phyloP scores from a whole-genome alignment of 2,113 vertebrate genomes.

The Labeo catla region DNA sequence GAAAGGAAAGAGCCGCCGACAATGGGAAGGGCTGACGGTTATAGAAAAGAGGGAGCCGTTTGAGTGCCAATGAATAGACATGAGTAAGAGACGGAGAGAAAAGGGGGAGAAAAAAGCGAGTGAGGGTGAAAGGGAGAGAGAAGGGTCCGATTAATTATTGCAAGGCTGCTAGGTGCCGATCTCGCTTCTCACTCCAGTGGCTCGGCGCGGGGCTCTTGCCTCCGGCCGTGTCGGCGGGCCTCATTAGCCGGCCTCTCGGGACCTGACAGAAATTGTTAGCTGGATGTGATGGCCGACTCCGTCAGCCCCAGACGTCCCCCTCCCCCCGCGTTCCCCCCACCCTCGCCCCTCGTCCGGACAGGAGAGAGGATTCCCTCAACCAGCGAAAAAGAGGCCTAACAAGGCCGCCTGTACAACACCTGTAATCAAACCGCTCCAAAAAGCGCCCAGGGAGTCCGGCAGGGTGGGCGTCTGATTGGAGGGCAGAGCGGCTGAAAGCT shows the following conservation, averaged over 20 bases:
- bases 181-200: slow-evolving; percentile 93
- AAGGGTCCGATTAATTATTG: slow-evolving; percentile 90
- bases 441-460: slow-evolving; percentile 75
- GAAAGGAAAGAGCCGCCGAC: slow-evolving; percentile 46
- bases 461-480: slow-evolving; percentile 78
- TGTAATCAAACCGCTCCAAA: slow-evolving; percentile 84
- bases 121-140: slow-evolving; percentile 41
- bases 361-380: slow-evolving; percentile 58
- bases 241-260: slow-evolving; percentile 94
- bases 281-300: slow-evolving; percentile 86
- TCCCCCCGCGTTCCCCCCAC: slow-evolving; percentile 36
- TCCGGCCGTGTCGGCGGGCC: slow-evolving; percentile 92
- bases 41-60: slow-evolving; percentile 60
- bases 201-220: slow-evolving; percentile 85
- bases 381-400: slow-evolving; percentile 75
- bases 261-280: slow-evolving; percentile 91
- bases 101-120: slow-evolving; percentile 28
- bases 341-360: slow-evolving; percentile 55
- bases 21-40: slow-evolving; percentile 43
- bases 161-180: slow-evolving; percentile 88
- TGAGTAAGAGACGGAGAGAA: slow-evolving; percentile 68
- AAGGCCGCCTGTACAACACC: slow-evolving; percentile 81
- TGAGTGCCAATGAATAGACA: slow-evolving; percentile 86
- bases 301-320: slow-evolving; percentile 58
- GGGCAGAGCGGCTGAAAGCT: slow-evolving; percentile 76